phyloP scores from a whole-genome alignment of 2,113 vertebrate genomes.

The Nestor notabilis region DNA sequence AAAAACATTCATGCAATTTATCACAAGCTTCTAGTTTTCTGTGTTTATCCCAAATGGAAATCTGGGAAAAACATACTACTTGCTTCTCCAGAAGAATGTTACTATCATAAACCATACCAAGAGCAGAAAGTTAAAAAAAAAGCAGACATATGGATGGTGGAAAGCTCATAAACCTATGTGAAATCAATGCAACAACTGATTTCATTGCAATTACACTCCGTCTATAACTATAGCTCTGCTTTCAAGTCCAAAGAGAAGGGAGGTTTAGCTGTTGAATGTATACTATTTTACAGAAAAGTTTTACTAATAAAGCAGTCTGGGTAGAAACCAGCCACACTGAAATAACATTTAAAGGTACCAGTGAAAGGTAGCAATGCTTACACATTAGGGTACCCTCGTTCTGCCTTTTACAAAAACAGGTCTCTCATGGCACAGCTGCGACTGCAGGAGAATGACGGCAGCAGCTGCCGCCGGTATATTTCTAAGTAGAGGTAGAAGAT shows the following conservation, averaged over 20 bases:
- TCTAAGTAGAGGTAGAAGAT: background rate
- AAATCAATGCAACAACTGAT: background rate
- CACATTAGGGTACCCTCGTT: background rate
- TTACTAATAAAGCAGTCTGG: background rate
- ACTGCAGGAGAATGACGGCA: conserved; percentile 40
- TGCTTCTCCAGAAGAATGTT: background rate
- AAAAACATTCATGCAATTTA: background rate
- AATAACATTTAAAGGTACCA: background rate
- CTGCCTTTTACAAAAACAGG: background rate
- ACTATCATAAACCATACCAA: background rate
- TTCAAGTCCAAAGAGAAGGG: background rate
- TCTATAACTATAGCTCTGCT: background rate
- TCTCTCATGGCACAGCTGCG: conserved; percentile 14
- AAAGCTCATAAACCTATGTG: background rate
- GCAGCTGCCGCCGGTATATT: conserved; percentile 46
- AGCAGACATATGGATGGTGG: background rate
- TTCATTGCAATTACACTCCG: background rate
- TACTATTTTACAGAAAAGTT: background rate
- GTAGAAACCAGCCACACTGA: background rate
- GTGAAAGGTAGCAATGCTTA: background rate
- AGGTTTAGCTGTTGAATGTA: background rate
- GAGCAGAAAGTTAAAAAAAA: background rate
- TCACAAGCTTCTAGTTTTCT: background rate
- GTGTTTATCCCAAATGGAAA: background rate
- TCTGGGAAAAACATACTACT: background rate